Percentiles rank a stretch among this genome's conserved stretches.
Conservation (phyloP, 2,113 vertebrate genomes). For the Vombatus ursinus region DNA sequence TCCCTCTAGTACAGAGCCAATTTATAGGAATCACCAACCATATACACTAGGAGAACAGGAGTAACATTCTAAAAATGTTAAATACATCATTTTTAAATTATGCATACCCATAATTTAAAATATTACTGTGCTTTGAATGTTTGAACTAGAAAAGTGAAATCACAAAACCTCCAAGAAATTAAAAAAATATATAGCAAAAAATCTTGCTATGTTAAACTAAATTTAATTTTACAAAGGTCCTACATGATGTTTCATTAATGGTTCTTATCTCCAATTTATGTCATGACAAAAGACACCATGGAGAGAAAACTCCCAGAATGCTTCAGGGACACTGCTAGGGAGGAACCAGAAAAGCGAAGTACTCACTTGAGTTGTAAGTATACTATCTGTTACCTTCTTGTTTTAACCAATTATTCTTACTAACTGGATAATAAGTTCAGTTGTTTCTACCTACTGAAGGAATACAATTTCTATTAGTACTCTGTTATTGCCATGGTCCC, state of each 20-base stretch:
- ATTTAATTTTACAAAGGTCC: conserved; percentile 43
- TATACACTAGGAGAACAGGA: conserved; percentile 50
- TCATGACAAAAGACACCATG: neutral
- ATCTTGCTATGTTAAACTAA: conserved; percentile 7
- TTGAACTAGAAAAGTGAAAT: conserved; percentile 59
- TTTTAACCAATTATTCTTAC: neutral
- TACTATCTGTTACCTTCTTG: neutral
- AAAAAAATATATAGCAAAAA: conserved; percentile 33
- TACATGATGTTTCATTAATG: conserved; percentile 10
- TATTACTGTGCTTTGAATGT: conserved; percentile 57
- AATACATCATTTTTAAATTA: conserved; percentile 68
- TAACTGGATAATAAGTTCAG: neutral
- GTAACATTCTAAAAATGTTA: conserved; percentile 61
- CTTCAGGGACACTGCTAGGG: neutral
- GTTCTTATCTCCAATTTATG: conserved; percentile 29
- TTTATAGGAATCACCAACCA: conserved; percentile 54
- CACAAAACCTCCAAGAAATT: conserved; percentile 50
- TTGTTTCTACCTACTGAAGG: neutral
- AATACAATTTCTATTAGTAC: neutral
- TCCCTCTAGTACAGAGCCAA: conserved; percentile 1
- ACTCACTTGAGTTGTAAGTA: neutral
- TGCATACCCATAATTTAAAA: conserved; percentile 58
- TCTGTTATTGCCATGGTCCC: neutral
- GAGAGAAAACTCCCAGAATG: neutral
- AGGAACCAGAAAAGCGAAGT: neutral